These are phyloP conservation scores for Romanogobio albipinnatus DNA, from an alignment of 2,113 vertebrate species.

Conservation along the genomic window DNA sequence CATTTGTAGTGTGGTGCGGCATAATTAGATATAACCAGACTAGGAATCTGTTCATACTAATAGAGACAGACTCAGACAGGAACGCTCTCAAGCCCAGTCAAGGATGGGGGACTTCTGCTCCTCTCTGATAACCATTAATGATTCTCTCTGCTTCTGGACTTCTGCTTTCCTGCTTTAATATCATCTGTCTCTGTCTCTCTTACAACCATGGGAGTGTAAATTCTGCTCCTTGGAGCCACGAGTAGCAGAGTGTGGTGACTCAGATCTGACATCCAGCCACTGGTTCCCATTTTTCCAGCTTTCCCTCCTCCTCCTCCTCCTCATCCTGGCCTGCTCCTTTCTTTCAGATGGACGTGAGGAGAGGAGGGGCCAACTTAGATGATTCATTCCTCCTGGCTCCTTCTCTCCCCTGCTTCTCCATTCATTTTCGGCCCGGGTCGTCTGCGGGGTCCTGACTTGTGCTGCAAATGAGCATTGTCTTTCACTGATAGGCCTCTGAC, in stretches of 20 bases:
- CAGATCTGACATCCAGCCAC: conserved; percentile 71
- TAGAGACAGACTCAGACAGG: conserved; percentile 10
- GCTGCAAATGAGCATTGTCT: conserved; percentile 40
- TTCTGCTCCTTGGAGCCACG: conserved; percentile 77
- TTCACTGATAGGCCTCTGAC: conserved; percentile 34
- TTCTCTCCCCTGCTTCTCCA: conserved; percentile 27
- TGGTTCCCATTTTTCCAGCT: conserved; percentile 71
- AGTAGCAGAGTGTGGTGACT: conserved; percentile 72
- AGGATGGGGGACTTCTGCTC: conserved; percentile 42
- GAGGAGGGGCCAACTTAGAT: conserved; percentile 60
- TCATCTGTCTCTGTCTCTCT: conserved; percentile 51
- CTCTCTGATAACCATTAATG: conserved; percentile 49
- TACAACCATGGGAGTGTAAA: conserved; percentile 74
- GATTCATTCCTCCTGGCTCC: conserved; percentile 57
- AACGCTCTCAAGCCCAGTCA: conserved; percentile 25
- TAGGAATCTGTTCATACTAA: conserved; percentile 39
- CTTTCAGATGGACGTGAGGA: conserved; percentile 38
- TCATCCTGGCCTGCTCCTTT: conserved; percentile 47
- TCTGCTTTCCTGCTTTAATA: conserved; percentile 33
- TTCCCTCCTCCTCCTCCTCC: conserved; percentile 18
- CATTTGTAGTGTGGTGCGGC: conserved; percentile 26
- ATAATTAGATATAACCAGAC: conserved; percentile 43
- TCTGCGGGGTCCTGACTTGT: conserved; percentile 20
- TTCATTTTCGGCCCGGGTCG: conserved; percentile 41
- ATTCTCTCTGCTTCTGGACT: conserved; percentile 45